Conservation (phyloP, 35 echinoderm and acorn worm species). For the Ophioderma brevispina region DNA sequence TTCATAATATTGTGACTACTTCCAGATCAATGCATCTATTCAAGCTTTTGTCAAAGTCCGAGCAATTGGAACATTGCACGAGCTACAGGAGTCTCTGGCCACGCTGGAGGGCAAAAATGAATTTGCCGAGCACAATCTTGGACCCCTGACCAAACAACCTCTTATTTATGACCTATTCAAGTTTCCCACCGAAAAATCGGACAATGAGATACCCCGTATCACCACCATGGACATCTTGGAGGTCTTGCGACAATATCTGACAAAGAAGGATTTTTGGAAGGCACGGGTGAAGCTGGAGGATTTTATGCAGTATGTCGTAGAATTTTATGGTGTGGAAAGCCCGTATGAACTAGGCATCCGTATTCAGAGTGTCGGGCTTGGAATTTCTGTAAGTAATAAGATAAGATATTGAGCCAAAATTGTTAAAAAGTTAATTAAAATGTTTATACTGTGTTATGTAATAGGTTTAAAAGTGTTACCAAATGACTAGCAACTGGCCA, state of each 20-base stretch:
- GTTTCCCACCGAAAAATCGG: conserved; percentile 28
- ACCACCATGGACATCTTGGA: conserved; percentile 50
- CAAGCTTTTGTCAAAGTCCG: conserved; percentile 39
- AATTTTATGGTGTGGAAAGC: conserved; percentile 15
- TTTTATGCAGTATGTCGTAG: conserved; percentile 47
- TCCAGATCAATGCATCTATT: conserved; percentile 44
- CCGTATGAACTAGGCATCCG: conserved; percentile 53
- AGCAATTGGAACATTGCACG: conserved; percentile 43
- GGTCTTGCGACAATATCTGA: not conserved
- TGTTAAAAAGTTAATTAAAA: no score
- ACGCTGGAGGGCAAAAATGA: conserved; percentile 20
- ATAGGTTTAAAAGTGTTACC: no score
- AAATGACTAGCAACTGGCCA: no score
- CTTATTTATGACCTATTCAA: conserved; percentile 45
- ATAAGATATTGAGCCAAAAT: no score
- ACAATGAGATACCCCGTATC: conserved; percentile 40
- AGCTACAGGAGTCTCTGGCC: conserved; percentile 14
- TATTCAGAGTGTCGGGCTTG: conserved; percentile 59
- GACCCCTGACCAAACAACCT: conserved; percentile 37
- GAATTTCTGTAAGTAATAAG: conserved; percentile 63
- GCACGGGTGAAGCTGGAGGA: conserved; percentile 23
- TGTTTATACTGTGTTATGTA: no score
- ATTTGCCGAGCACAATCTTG: conserved; percentile 26
- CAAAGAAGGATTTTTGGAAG: conserved; percentile 26
- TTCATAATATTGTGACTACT: no score